These are phyloP conservation scores for Gibbula magus DNA, from an alignment of 2,888 invertebrate species.

Conservation along the genomic window DNA sequence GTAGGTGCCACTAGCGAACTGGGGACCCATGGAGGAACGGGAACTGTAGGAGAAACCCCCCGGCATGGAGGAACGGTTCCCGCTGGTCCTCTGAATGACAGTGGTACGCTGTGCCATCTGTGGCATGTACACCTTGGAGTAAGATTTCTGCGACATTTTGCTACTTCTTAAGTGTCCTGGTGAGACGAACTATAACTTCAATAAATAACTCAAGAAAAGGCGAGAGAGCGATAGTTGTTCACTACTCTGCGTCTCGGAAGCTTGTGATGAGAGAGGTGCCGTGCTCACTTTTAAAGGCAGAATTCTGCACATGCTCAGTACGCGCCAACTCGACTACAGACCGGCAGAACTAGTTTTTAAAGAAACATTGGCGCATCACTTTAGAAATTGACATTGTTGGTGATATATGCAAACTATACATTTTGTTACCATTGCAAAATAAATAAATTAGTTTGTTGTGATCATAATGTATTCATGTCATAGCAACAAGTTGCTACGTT, in stretches of 20 bases:
- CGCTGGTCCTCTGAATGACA: background rate
- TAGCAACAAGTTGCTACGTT: too few species aligned
- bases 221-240: background rate
- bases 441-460: too few species aligned
- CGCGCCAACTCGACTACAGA: slow-evolving; percentile 40
- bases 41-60: background rate
- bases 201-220: too few species aligned
- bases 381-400: too few species aligned
- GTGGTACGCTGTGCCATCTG: slow-evolving; percentile 27
- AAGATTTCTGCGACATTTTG: too few species aligned
- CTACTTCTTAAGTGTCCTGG: too few species aligned
- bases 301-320: slow-evolving; percentile 13
- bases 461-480: too few species aligned
- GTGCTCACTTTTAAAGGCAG: background rate
- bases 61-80: background rate
- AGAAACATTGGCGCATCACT: slow-evolving; percentile 8
- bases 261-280: background rate
- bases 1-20: slow-evolving; percentile 46
- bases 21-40: slow-evolving; percentile 2
- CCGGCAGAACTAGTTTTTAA: slow-evolving; percentile 38
- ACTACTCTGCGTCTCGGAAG: background rate
- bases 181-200: too few species aligned
- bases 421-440: too few species aligned
- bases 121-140: slow-evolving; percentile 4
- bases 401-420: too few species aligned